Percentiles rank a stretch among this genome's conserved stretches.
Evolutionary conservation across 2,113 vertebrate genomes (phyloP).

Genomic region (Vidua macroura): DNA sequence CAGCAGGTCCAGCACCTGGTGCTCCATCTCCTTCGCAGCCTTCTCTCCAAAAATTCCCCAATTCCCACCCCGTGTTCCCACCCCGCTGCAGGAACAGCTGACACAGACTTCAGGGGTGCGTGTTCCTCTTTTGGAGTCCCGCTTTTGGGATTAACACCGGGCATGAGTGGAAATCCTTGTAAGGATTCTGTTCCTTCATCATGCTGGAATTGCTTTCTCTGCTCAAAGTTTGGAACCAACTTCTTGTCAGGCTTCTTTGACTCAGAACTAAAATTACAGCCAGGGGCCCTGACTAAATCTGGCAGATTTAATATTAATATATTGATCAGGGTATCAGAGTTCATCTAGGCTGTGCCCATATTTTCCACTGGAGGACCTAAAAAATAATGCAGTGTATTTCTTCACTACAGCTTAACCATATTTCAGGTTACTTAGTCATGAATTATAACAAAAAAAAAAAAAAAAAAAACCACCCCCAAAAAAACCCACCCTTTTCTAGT

Average conservation of each 20-base stretch:
- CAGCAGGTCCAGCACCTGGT: background rate
- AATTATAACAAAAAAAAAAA: background rate
- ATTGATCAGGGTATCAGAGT: background rate
- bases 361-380: background rate
- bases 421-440: background rate
- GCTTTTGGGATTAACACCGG: background rate
- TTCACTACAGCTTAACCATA: background rate
- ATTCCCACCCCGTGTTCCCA: fast-evolving
- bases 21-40: background rate
- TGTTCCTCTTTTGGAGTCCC: background rate
- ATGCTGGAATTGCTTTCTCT: background rate
- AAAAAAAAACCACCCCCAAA: no score
- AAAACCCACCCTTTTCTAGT: background rate
- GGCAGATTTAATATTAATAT: background rate
- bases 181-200: background rate
- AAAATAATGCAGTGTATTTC: background rate
- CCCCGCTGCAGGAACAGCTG: background rate
- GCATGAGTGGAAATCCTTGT: constrained; percentile 12
- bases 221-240: background rate
- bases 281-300: background rate
- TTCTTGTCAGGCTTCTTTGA: background rate
- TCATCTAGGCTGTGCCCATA: background rate
- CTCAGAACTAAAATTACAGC: background rate
- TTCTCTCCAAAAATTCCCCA: fast-evolving
- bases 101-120: fast-evolving